Percentiles rank a stretch among this genome's conserved stretches.
phyloP scores from a whole-genome alignment of 2,888 invertebrate genomes.

The Heliconius sara region DNA sequence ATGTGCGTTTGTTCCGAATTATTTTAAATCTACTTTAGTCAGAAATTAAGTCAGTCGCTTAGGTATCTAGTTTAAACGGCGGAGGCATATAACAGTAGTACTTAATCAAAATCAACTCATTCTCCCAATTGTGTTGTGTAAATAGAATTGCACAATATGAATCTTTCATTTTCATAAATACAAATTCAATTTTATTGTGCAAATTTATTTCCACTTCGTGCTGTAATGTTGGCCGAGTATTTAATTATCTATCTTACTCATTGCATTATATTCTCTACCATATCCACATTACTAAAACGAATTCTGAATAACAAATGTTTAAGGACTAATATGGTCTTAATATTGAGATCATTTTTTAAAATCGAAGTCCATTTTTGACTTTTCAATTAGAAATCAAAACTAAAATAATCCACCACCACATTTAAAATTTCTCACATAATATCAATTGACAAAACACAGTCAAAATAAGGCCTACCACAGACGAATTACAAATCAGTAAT shows the following conservation, averaged over 20 bases:
- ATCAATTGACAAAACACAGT: slow-evolving; percentile 22
- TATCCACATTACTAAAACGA: not conserved
- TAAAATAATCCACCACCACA: not conserved
- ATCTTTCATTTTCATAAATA: not conserved
- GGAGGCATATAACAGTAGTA: not conserved
- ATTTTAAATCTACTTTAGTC: slow-evolving; percentile 13
- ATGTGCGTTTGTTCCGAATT: slow-evolving; percentile 24
- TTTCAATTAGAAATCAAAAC: not conserved
- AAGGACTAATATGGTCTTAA: slow-evolving; percentile 15
- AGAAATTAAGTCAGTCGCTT: slow-evolving; percentile 22
- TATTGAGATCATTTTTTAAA: slow-evolving; percentile 16
- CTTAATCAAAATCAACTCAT: too few relatives aligned
- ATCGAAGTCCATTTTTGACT: not conserved
- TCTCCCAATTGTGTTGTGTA: not conserved
- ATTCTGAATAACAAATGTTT: not conserved
- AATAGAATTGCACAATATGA: not conserved
- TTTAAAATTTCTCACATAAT: not conserved
- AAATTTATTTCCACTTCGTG: not conserved
- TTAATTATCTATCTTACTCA: not conserved
- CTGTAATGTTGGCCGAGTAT: not conserved
- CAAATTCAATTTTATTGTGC: not conserved
- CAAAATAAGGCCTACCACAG: slow-evolving; percentile 21
- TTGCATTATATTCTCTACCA: not conserved
- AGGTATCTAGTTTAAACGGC: slow-evolving; percentile 1
- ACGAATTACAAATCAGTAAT: not conserved